A percentile compares a stretch with the other conserved stretches of the same genome.
phyloP scores from a whole-genome alignment of 2,797 vertebrate species.

The Chrosomus eos region DNA sequence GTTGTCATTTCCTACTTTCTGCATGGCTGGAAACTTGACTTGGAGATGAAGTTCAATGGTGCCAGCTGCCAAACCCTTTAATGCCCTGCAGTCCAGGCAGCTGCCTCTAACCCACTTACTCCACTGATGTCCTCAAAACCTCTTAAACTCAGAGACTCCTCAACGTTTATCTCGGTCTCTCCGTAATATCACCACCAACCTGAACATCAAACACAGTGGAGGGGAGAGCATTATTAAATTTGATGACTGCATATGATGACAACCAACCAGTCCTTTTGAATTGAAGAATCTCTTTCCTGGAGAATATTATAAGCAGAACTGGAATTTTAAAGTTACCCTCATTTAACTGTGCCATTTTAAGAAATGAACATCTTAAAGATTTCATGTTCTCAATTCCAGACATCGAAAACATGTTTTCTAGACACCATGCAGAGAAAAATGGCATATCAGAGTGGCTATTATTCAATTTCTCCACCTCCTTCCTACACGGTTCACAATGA shows the following conservation, averaged over 20 bases:
- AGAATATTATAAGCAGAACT: conserved; percentile 14
- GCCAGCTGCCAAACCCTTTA: conserved; percentile 34
- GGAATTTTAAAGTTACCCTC: neutral
- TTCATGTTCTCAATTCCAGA: neutral
- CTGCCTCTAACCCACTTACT: conserved; percentile 22
- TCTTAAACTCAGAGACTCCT: neutral
- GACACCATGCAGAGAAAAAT: neutral
- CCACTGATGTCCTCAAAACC: neutral
- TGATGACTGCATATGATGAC: conserved; percentile 16
- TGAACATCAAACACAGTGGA: conserved; percentile 27
- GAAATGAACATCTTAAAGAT: conserved; percentile 1
- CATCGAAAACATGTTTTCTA: conserved; percentile 18
- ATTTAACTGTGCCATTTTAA: neutral
- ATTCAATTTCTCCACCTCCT: neutral
- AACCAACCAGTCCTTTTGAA: conserved; percentile 1
- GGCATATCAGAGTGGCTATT: neutral
- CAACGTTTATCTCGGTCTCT: neutral
- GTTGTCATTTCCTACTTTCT: conserved; percentile 8
- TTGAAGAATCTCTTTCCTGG: conserved; percentile 19
- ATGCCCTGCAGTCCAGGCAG: conserved; percentile 32
- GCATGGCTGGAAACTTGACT: conserved; percentile 8
- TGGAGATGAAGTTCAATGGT: neutral
- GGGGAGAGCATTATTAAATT: conserved; percentile 31
- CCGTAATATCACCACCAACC: conserved; percentile 12
- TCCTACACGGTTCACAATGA: conserved; percentile 22